Evolutionary conservation across 2,797 vertebrate genomes (phyloP).

Genomic region (Etheostoma perlongum): DNA sequence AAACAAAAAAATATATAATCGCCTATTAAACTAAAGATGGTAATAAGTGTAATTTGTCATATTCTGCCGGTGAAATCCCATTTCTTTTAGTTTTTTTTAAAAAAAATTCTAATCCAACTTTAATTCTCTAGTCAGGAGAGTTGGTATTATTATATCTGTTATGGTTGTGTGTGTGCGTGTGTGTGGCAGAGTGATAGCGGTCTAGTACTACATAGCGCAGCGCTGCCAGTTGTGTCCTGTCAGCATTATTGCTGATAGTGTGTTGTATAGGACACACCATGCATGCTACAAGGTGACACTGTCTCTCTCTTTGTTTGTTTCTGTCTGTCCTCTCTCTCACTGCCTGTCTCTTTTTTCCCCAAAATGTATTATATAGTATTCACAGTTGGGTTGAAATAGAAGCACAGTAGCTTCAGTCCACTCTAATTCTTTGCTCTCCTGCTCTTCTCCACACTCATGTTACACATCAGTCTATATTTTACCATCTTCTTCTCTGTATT

Average conservation of each 20-base stretch:
- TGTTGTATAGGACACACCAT: conserved; percentile 18
- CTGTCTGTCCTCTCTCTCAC: conserved; percentile 9
- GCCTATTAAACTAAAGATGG: not conserved
- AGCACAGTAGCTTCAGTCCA: not conserved
- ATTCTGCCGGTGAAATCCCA: not conserved
- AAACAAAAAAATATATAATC: too few species aligned
- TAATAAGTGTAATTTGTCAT: not conserved
- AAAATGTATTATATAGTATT: too few species aligned
- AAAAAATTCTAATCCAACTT: not conserved
- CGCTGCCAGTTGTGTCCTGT: conserved; percentile 36
- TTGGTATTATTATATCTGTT: too few species aligned
- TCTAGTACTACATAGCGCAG: conserved; percentile 47
- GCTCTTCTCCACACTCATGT: too few species aligned
- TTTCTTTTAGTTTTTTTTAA: conserved; percentile 3
- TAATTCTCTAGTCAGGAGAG: too few species aligned
- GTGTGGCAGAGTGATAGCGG: conserved; percentile 12
- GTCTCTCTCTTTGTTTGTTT: conserved; percentile 27
- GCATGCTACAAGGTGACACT: conserved; percentile 49
- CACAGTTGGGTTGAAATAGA: conserved; percentile 15
- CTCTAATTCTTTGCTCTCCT: not conserved
- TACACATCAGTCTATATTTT: too few species aligned
- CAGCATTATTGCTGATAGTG: conserved; percentile 45
- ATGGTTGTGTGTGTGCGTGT: not conserved
- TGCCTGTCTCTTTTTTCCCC: not conserved
- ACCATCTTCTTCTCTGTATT: too few species aligned